These are phyloP conservation scores for Ochotona curzoniae DNA, from an alignment of 2,113 vertebrate species.

Conservation along the genomic window DNA sequence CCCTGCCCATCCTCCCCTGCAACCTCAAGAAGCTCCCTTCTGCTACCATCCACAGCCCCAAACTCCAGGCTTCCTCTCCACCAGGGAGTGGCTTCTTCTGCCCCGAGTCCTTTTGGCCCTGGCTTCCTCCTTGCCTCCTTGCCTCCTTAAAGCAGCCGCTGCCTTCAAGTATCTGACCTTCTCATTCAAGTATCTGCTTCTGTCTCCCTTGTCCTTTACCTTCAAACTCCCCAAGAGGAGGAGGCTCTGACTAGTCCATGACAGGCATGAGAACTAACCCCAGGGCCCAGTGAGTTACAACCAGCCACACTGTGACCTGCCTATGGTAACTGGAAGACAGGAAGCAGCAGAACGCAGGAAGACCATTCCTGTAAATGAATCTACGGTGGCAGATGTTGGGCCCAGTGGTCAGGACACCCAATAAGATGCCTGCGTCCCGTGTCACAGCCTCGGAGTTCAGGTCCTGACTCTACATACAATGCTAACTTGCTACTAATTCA, in stretches of 20 bases:
- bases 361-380: neutral
- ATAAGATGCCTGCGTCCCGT: too few relatives aligned
- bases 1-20: too few relatives aligned
- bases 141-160: too few relatives aligned
- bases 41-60: neutral
- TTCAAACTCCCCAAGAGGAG: neutral
- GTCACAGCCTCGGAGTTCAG: too few relatives aligned
- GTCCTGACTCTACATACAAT: too few relatives aligned
- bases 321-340: neutral
- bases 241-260: neutral
- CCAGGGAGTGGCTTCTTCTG: neutral
- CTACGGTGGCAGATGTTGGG: neutral
- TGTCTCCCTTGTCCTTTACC: neutral
- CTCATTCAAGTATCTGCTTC: neutral
- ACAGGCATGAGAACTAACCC: constrained; percentile 1
- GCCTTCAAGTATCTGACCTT: neutral
- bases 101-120: neutral
- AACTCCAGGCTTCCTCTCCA: neutral
- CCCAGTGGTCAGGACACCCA: too few relatives aligned
- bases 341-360: neutral
- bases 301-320: neutral
- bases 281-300: constrained; percentile 1
- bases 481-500: too few relatives aligned
- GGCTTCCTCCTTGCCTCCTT: too few relatives aligned
- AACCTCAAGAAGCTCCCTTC: neutral